Base-by-base conservation (phyloP, 2,888 invertebrate genomes). In the Drosophila pseudotakahashii region DNA sequence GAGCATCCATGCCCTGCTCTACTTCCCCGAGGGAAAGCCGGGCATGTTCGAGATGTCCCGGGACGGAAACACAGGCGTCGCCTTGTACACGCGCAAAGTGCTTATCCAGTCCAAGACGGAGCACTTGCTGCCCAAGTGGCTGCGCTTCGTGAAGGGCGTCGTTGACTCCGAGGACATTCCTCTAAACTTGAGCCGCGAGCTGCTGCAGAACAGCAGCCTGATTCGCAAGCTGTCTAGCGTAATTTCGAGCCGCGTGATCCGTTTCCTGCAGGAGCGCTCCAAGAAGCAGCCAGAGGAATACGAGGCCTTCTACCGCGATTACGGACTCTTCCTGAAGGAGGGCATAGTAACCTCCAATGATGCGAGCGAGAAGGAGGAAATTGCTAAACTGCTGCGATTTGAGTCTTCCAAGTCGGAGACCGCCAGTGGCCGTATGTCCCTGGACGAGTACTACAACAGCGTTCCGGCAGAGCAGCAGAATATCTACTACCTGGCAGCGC, bases 91-190 rank as follows among this genome's bases (percentile, higher is more conserved):
- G 6, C 94, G 98, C 51, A 98, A 98, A 92, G 96, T 99, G 59
- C 93, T 99, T 70, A 98, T 99, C 73, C 97, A 98, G 92, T 96
- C 95, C 85, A 96, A 96, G 90, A 96, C 98, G 0, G 97, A 97
- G 67, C 96, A 97, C 89, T 94, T 99, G 76, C 93, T 99, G 73
- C 98, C 98, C 0, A 97, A 98, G 90, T 99, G 98, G 98, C 93
- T 99, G 79, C 94, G 99, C 82, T 99, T 99, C 92, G 94, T 99
- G 3, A 98, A 98, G 94, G 99, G 98, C 90, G 98, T 99, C 34
- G 98, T 99, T 14, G 99, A 99, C 93, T 98, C 98, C 1, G 99
- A 99, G 93, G 99, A 99, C 92, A 98, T 99, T 93, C 99, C 99
- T 44, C 93, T 99, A 61, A 99, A 99, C 94, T 94, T 99, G 71